Evolutionary conservation across 2,113 vertebrate species (phyloP).

Genomic region (Dasyurus viverrinus): DNA sequence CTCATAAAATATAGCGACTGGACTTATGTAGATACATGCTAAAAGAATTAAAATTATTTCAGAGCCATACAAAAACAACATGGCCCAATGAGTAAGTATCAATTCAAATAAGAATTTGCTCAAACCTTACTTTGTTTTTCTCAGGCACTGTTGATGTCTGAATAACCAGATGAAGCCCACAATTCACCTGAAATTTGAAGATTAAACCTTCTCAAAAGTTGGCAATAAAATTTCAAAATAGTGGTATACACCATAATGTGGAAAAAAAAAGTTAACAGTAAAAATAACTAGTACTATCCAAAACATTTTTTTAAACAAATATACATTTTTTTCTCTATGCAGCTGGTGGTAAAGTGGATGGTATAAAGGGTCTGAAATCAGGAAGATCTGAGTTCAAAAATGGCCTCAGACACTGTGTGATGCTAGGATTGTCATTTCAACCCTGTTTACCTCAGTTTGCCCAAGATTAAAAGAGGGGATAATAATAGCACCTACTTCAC

Average conservation of each 20-base stretch:
- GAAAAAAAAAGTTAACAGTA: background rate
- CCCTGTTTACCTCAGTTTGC: background rate
- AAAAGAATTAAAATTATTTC: background rate
- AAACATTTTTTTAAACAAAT: constrained; percentile 13
- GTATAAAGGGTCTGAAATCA: background rate
- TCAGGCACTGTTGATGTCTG: constrained; percentile 84
- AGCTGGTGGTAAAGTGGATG: background rate
- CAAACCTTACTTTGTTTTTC: constrained; percentile 85
- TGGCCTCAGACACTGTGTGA: background rate
- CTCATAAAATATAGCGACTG: background rate
- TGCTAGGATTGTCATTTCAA: background rate
- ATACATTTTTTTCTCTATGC: background rate
- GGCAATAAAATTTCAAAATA: constrained; percentile 27
- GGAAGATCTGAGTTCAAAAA: background rate
- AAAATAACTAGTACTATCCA: background rate
- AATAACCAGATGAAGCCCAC: constrained; percentile 87
- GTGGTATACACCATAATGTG: background rate
- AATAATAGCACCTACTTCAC: background rate
- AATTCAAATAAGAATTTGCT: constrained; percentile 48
- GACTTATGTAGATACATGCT: background rate
- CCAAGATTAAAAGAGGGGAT: background rate
- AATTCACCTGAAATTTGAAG: constrained; percentile 80
- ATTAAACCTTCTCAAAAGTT: constrained; percentile 61
- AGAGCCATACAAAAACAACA: background rate
- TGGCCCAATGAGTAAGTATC: background rate